These are phyloP conservation scores for Ostrea denselamellosa DNA, from an alignment of 1,140 invertebrate species.

Conservation along the genomic window DNA sequence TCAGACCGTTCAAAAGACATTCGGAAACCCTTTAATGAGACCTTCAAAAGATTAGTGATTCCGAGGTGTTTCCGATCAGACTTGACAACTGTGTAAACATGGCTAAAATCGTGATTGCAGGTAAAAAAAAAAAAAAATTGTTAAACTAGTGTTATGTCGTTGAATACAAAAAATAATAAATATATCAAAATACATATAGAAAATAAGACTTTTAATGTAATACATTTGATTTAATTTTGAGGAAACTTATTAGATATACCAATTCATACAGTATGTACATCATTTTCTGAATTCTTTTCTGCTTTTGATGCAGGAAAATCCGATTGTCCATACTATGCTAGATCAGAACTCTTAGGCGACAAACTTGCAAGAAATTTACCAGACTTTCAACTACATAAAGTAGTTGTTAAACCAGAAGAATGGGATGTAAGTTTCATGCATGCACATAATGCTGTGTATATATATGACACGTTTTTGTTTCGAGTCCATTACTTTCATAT, in stretches of 20 bases:
- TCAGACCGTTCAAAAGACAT: neutral
- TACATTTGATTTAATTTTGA: too few species aligned
- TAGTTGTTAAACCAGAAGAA: conserved; percentile 72
- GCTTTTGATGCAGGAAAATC: conserved; percentile 71
- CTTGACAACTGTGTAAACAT: conserved; percentile 67
- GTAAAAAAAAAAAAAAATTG: too few species aligned
- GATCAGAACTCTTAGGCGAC: conserved; percentile 77
- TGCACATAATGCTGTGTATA: neutral
- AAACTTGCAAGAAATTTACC: conserved; percentile 74
- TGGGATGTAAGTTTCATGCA: conserved; percentile 71
- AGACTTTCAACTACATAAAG: conserved; percentile 78
- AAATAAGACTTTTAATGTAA: too few species aligned
- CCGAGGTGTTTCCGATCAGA: neutral
- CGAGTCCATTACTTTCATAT: too few species aligned
- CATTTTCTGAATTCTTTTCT: neutral
- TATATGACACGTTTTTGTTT: neutral
- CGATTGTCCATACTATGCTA: conserved; percentile 78
- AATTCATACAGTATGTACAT: neutral
- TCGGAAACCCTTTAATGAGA: neutral
- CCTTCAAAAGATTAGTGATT: neutral
- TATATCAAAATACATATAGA: too few species aligned
- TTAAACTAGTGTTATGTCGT: too few species aligned
- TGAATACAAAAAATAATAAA: neutral
- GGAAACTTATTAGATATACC: too few species aligned
- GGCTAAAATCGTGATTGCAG: conserved; percentile 75